Evolutionary conservation across 2,888 invertebrate genomes (phyloP).

Genomic region (Apomyelois bistriatella): DNA sequence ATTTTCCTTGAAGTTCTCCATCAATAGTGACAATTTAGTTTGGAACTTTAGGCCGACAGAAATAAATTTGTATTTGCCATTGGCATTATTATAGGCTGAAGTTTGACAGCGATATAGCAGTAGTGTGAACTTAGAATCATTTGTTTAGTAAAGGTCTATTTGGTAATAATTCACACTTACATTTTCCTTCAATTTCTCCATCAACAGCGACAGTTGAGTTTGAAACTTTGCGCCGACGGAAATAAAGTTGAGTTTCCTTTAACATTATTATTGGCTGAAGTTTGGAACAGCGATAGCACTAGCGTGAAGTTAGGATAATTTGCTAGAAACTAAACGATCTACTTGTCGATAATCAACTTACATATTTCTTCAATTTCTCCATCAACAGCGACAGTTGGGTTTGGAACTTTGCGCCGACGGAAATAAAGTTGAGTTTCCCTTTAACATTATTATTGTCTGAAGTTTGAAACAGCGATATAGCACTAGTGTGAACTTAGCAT

Average conservation of each 20-base stretch:
- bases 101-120: no score
- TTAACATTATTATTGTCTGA: conserved; percentile 83
- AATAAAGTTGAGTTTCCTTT: conserved; percentile 92
- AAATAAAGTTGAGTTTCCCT: conserved; percentile 93
- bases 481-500: no score
- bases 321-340: no score
- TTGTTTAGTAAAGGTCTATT: not conserved
- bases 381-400: conserved; percentile 93
- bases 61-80: conserved; percentile 93
- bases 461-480: conserved; percentile 85
- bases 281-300: conserved; percentile 78
- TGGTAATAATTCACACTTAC: conserved; percentile 74
- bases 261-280: conserved; percentile 80
- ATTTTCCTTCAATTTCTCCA: conserved; percentile 95
- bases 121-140: no score
- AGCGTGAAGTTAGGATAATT: no score
- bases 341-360: conserved; percentile 53
- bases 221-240: conserved; percentile 98
- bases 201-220: conserved; percentile 91
- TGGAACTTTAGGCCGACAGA: conserved; percentile 98
- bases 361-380: conserved; percentile 95
- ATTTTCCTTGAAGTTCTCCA: conserved; percentile 95
- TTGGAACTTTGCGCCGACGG: conserved; percentile 98
- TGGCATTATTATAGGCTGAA: conserved; percentile 82
- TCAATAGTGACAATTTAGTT: conserved; percentile 91